Evolutionary conservation across 2,888 invertebrate species (phyloP), one percentile per base, ranked within the genome.

Genomic region (Cartodere bifasciata): DNA sequence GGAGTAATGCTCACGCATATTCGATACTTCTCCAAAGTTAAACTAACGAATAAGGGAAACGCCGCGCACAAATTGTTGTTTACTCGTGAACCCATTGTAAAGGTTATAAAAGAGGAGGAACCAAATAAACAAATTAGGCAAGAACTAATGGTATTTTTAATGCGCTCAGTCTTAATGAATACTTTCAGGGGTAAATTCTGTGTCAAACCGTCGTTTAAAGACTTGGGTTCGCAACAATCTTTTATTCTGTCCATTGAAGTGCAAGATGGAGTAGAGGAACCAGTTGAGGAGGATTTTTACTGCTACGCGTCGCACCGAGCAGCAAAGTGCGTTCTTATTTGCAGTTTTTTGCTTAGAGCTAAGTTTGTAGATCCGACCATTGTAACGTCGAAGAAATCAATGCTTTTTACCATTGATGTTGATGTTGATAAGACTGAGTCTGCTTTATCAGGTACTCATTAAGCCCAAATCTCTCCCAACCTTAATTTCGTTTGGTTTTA

Each of bases 1-100:
- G 79, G 78, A 3, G 62, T 67, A 3, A 64, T 75, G 46, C 72
- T 80, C 45, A 75, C 76, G 41, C 70, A 65, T 48, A 58, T 63
- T 32, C 56, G 56, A 1, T 49, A 67, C 28, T 48, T 51, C 27
- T 46, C 51, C 36, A 57, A 58, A 39, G 60, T 75, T 10, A 48
- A 46, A 0, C 57, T 75, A 48, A 64, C 62, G 38, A 76, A 76
- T 44, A 60, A 62, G 45, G 71, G 75, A 1, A 65, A 62, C 1
- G 60, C 62, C 23, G 31, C 60, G 34, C 68, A 72, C 43, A 58
- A 64, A 20, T 49, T 75, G 14, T 58, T 66, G 35, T 71, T 70
- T 66, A 62, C 61, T 29, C 43, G 46, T 16, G n/a, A n/a, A n/a
- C n/a, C n/a, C n/a, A n/a, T n/a, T n/a, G n/a, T n/a, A n/a, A n/a